These are phyloP conservation scores for Calypte anna DNA, from an alignment of 2,113 vertebrate genomes.

Conservation along the genomic window DNA sequence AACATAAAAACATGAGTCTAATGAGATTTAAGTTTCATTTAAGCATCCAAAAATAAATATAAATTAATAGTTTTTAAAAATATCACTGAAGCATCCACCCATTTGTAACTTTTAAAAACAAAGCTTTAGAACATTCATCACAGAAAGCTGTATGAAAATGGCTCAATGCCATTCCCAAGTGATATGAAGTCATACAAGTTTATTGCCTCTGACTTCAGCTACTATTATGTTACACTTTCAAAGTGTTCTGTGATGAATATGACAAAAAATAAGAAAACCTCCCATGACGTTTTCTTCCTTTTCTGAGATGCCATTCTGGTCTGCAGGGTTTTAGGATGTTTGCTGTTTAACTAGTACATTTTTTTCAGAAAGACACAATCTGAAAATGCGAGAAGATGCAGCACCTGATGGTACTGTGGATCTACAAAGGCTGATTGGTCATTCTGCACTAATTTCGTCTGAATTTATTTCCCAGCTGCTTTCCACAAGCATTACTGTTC, in stretches of 20 bases:
- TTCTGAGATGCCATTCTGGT: neutral
- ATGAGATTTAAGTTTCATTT: neutral
- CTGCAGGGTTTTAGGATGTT: neutral
- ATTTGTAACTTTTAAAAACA: neutral
- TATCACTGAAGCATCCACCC: neutral
- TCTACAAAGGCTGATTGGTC: neutral
- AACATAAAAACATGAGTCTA: neutral
- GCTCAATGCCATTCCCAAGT: constrained; percentile 12
- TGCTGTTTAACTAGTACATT: neutral
- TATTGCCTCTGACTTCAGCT: constrained; percentile 52
- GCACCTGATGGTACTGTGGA: neutral
- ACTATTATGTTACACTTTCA: constrained; percentile 12
- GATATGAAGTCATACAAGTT: constrained; percentile 44
- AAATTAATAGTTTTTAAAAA: neutral
- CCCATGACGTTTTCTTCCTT: neutral
- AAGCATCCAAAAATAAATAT: neutral
- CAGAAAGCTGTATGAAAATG: constrained; percentile 18
- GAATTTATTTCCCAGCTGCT: neutral
- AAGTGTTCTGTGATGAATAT: constrained; percentile 33
- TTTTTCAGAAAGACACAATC: neutral
- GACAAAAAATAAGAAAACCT: constrained; percentile 34
- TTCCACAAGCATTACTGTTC: neutral
- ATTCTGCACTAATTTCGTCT: neutral
- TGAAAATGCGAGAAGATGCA: neutral
- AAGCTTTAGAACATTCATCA: neutral